Evolutionary conservation across 2,888 invertebrate genomes (phyloP).

Genomic region (Temnothorax rugatulus): DNA sequence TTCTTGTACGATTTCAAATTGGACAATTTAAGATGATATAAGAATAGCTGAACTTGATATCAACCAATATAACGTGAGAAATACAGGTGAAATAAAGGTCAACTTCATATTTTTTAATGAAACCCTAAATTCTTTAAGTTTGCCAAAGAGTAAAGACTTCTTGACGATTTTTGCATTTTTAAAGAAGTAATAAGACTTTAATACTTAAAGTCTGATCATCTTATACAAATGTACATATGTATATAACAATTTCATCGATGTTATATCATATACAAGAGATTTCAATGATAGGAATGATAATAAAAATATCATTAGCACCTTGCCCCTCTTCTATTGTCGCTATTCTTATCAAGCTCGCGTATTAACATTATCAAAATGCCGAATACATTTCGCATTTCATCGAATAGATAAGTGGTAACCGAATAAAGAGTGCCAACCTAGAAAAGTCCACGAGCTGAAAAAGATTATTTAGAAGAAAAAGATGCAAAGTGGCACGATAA

Average conservation of each 20-base stretch:
- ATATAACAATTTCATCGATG: neutral
- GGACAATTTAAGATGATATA: neutral
- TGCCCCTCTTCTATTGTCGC: neutral
- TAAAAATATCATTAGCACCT: slow-evolving; percentile 19
- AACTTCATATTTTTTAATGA: too few species aligned
- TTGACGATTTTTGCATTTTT: neutral
- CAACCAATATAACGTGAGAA: neutral
- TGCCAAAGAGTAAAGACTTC: too few species aligned
- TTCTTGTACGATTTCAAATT: neutral
- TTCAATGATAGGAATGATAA: neutral
- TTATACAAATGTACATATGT: neutral
- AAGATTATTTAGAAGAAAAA: neutral
- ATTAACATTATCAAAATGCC: slow-evolving; percentile 24
- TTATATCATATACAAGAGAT: neutral
- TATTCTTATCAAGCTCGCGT: slow-evolving; percentile 12
- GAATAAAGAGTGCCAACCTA: neutral
- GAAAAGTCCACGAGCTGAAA: neutral
- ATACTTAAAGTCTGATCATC: neutral
- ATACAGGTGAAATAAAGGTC: too few species aligned
- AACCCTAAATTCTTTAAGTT: too few species aligned
- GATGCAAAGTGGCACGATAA: neutral
- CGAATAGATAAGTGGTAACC: slow-evolving; percentile 6
- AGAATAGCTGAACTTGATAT: neutral
- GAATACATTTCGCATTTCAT: slow-evolving; percentile 22
- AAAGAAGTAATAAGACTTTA: neutral